Percentiles rank a stretch among this genome's conserved stretches.
Evolutionary conservation across 2,113 vertebrate species (phyloP).

Genomic region (Romanogobio albipinnatus): DNA sequence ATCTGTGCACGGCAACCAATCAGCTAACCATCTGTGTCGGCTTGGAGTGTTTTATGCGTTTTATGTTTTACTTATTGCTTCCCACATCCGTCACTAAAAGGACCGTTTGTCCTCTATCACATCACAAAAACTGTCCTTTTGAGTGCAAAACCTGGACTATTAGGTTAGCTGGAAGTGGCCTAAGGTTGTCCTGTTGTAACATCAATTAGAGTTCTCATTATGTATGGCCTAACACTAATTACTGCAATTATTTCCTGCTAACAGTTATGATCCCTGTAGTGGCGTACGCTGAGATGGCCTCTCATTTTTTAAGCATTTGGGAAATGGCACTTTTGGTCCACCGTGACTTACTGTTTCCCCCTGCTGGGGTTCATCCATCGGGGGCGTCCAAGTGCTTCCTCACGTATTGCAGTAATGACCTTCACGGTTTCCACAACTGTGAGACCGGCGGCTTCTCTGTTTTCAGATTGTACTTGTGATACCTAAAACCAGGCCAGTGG

Average conservation of each 20-base stretch:
- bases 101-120: conserved; percentile 17
- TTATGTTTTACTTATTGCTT: not conserved
- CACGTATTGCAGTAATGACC: conserved; percentile 21
- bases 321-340: conserved; percentile 1
- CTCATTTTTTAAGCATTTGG: conserved; percentile 1
- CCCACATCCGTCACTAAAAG: not conserved
- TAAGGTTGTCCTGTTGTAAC: conserved; percentile 53
- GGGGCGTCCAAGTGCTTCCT: not conserved
- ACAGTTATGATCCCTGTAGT: conserved; percentile 51
- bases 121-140: conserved; percentile 4
- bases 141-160: conserved; percentile 19
- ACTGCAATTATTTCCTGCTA: conserved; percentile 52
- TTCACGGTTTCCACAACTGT: conserved; percentile 11
- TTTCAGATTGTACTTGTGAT: conserved; percentile 32
- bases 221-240: conserved; percentile 56
- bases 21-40: conserved; percentile 12
- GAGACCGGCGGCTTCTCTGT: not conserved
- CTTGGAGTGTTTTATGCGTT: not conserved
- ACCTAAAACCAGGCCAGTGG: conserved; percentile 25
- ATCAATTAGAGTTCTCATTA: conserved; percentile 57
- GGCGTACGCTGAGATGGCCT: not conserved
- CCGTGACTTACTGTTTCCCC: not conserved
- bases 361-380: not conserved
- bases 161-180: conserved; percentile 51
- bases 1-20: not conserved